Conservation (phyloP, 2,888 invertebrate species). For the Drosophila longiperda region DNA sequence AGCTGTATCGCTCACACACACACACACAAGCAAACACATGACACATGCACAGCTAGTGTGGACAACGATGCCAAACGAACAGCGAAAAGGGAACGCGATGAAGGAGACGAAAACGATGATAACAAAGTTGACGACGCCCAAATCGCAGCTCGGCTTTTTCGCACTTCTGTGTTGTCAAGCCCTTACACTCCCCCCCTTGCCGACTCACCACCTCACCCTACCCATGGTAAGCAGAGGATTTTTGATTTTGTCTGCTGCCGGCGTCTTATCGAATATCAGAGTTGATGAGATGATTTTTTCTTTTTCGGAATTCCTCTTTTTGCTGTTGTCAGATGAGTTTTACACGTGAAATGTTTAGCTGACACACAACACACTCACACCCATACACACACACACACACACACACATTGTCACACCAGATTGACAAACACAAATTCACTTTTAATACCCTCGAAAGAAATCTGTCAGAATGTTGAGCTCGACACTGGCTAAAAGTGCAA, state of each 20-base stretch:
- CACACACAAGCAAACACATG: constrained; percentile 19
- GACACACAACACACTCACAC: constrained; percentile 22
- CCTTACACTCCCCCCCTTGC: background rate
- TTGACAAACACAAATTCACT: constrained; percentile 24
- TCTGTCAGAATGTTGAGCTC: constrained; percentile 7
- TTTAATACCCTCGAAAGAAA: constrained; percentile 18
- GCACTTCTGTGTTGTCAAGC: background rate
- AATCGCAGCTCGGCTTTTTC: constrained; percentile 20
- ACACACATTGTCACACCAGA: background rate
- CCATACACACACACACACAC: constrained; percentile 2
- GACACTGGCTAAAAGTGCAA: background rate
- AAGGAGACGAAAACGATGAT: constrained; percentile 12
- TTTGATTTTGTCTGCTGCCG: constrained; percentile 16
- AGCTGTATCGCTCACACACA: constrained; percentile 32
- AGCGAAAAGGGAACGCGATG: constrained; percentile 33
- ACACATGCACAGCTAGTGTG: constrained; percentile 14
- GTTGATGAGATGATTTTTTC: constrained; percentile 56
- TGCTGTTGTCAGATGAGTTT: constrained; percentile 51
- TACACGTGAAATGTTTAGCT: constrained; percentile 56
- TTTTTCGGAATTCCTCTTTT: constrained; percentile 56
- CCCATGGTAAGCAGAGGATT: background rate
- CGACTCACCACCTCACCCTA: background rate
- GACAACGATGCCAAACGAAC: constrained; percentile 26
- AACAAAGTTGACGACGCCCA: constrained; percentile 37
- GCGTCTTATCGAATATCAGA: constrained; percentile 73